A percentile compares a stretch with the other conserved stretches of the same genome.
phyloP scores from a whole-genome alignment of 2,888 invertebrate genomes.

The Sarcophaga variegata region DNA sequence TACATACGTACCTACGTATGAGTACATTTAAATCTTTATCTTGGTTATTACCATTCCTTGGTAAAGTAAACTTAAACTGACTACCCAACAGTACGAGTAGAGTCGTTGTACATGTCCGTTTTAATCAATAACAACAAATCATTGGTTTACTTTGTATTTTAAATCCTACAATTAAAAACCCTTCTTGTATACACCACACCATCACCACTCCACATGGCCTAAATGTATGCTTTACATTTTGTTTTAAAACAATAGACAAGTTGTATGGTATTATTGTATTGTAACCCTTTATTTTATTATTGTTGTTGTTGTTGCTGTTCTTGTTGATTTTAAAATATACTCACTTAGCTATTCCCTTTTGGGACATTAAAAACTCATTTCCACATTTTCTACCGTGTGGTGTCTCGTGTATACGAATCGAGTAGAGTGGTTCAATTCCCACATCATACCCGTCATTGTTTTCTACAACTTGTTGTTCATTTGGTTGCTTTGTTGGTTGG shows the following conservation, averaged over 20 bases:
- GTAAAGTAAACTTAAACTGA: no score
- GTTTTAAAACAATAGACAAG: conserved; percentile 15
- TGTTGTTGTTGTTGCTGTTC: conserved; percentile 1
- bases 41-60: conserved; percentile 12
- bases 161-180: conserved; percentile 72
- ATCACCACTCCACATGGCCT: conserved; percentile 11
- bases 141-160: conserved; percentile 77
- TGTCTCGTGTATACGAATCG: conserved; percentile 16
- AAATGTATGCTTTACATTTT: conserved; percentile 39
- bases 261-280: conserved; percentile 17
- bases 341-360: conserved; percentile 76
- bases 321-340: conserved; percentile 62
- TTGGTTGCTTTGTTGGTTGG: conserved; percentile 32
- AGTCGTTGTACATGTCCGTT: conserved; percentile 71
- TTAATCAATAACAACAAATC: conserved; percentile 80
- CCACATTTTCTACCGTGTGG: conserved; percentile 58
- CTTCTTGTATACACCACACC: neutral
- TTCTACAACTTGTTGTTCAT: conserved; percentile 63
- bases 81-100: no score
- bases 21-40: conserved; percentile 33
- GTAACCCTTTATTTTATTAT: no score
- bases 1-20: conserved; percentile 28
- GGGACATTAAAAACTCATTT: conserved; percentile 81
- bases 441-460: conserved; percentile 46
- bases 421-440: conserved; percentile 35